Evolutionary conservation across 2,113 vertebrate genomes (phyloP), one percentile per base, ranked within the genome.

Genomic region (Hirundichthys speculiger): DNA sequence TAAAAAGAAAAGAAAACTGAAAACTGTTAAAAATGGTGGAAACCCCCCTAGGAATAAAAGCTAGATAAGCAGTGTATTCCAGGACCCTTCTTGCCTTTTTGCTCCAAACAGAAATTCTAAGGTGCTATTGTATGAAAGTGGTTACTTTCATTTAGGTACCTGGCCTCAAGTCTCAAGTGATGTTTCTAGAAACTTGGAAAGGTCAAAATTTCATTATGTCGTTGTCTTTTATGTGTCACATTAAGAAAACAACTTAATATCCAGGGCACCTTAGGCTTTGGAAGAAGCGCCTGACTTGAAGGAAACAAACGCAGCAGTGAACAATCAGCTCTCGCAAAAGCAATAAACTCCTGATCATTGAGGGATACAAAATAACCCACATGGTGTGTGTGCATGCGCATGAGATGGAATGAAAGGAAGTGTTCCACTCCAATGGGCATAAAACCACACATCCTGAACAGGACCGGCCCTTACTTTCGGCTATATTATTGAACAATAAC

Each of bases 281-380:
- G 20, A 63, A 53, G 41, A 41, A 56, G 13, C 20, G 2, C 65
- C 60, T 75, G 61, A 76, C 71, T 63, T 57, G 20, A 61, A 66
- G 41, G 49, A 77, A 78, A 76, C 46, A 48, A 66, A 69, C 16
- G 59, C 13, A 34, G 47, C 54, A 55, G 22, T 47, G 20, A 58
- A 56, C 61, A 54, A 24, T 49, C 56, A 42, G 60, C 24, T 60
- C 42, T 46, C 55, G 65, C 43, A 1, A 43, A 69, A 55, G 57
- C 62, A 80, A 83, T 75, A 73, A 79, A 73, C 16, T n/a, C 55
- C 42, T 64, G 49, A 67, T 68, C 21, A 64, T 3, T 40, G 19
- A 49, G 54, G 58, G 64, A 39, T 61, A 63, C 72, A 65, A 75
- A 69, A 34, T 55, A 60, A 2, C 56, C 2, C 46, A n/a, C 15